Base-by-base conservation (phyloP, 1,140 invertebrate species). In the Anagrus nilaparvatae region DNA sequence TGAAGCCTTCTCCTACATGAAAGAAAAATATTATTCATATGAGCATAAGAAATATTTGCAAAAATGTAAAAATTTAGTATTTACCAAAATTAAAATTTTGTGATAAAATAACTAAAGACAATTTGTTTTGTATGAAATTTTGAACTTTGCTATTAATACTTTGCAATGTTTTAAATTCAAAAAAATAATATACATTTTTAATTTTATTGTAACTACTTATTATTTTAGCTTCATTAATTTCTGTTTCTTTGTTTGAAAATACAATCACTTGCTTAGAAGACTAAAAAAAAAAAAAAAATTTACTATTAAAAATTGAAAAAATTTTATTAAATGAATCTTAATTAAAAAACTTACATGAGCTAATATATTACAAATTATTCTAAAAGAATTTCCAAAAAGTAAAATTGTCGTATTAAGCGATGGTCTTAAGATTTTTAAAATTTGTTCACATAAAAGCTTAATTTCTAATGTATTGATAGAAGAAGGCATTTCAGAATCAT, bases 201-300 rank as follows among this genome's bases (percentile, higher is more conserved):
- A 43, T 8, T 16, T 35, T 30, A 39, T 47, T 47, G 5, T 10
- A 13, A 4, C 4, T n/a, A 24, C 40, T 43, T 0, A 47, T 18
- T 21, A 33, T 18, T 32, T 47, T 40, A 3, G 45, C 45, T n/a
- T 19, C 10, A 32, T 39, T 30, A 13, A 47, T 23, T 24, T 43
- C 40, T 17, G 27, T n/a, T n/a, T n/a, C n/a, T n/a, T n/a, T 1
- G 37, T 28, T 10, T 27, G 20, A 2, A 7, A 43, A 6, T 16
- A 40, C 45, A 47, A 47, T 43, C 18, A 47, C 36, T 43, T 43
- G 42, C 18, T 42, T 40, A 43, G 12, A 39, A 25, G 35, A 40
- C 40, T 47, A 12, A 33, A 42, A 40, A 13, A 27, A 36, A 36
- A 17, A 19, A 36, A 21, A 38, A 33, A 9, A 18, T 35, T 25